These are phyloP conservation scores for Chlorops oryzae DNA, from an alignment of 1,140 invertebrate genomes.

Conservation along the genomic window DNA sequence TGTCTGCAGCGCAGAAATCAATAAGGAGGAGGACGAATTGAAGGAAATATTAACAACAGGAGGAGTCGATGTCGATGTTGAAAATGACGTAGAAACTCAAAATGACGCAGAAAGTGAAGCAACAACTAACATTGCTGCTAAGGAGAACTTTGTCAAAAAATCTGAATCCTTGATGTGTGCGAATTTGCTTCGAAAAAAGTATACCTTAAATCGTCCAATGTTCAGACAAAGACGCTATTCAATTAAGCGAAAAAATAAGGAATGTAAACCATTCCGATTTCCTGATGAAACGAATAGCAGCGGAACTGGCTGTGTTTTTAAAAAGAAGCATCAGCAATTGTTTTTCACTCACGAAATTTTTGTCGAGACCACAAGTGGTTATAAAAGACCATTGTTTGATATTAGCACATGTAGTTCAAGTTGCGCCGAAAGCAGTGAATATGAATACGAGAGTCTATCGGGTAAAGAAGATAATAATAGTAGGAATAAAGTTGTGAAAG, in stretches of 20 bases:
- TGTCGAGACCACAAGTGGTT: slow-evolving; percentile 9
- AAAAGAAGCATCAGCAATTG: slow-evolving; percentile 21
- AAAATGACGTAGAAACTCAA: not conserved
- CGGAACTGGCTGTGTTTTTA: not conserved
- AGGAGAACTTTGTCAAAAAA: not conserved
- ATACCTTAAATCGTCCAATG: too few relatives aligned
- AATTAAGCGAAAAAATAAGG: not conserved
- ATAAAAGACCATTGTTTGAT: slow-evolving; percentile 22
- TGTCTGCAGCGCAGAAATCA: not conserved
- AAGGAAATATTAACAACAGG: not conserved
- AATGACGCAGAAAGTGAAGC: not conserved
- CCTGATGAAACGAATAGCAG: not conserved
- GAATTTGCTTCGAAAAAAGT: too few relatives aligned
- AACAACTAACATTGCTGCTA: not conserved
- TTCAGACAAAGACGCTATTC: not conserved
- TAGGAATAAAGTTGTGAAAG: not conserved
- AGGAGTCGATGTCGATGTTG: not conserved
- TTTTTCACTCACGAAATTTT: slow-evolving; percentile 33
- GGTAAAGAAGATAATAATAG: not conserved
- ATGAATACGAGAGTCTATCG: not conserved
- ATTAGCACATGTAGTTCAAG: slow-evolving; percentile 37
- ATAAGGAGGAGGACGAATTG: not conserved
- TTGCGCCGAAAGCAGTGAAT: slow-evolving; percentile 23
- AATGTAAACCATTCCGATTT: not conserved
- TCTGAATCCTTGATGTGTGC: too few relatives aligned